Base-by-base conservation (phyloP, 2,888 invertebrate species). In the Mayetiola destructor region DNA sequence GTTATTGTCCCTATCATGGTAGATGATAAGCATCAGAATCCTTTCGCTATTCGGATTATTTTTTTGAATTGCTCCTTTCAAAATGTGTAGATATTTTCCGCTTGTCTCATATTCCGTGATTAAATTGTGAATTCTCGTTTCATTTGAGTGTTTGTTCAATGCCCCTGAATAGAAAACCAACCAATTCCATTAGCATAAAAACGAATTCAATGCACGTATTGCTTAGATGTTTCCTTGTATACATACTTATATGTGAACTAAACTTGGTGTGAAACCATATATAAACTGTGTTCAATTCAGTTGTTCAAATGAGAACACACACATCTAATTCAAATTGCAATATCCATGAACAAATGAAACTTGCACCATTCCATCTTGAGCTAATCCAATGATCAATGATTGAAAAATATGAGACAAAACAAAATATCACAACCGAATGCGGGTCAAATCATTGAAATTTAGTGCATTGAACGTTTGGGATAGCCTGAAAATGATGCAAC, bases 151-250 rank as follows among this genome's bases (percentile, higher is more conserved):
- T 40, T 12, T 37, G 37, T 6, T 12, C n/a, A n/a, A n/a, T n/a
- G n/a, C n/a, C n/a, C n/a, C n/a, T n/a, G n/a, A n/a, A n/a, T n/a
- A n/a, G n/a, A n/a, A n/a, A n/a, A n/a, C n/a, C n/a, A n/a, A n/a
- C n/a, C n/a, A 48, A 48, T 48, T 48, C 27, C 48, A 23, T 48
- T n/a, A n/a, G n/a, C n/a, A n/a, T 48, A 48, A 48, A 48, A 48
- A n/a, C n/a, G n/a, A n/a, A 48, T 48, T 48, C 48, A 3, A n/a
- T n/a, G n/a, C 48, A 48, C 48, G 48, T 48, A 27, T 48, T 48
- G 48, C 48, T 48, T 48, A 48, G 48, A 27, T 48, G 48, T 48
- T 48, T 48, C 14, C 27, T 10, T n/a, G 12, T 48, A 27, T 48
- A 2, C n/a, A n/a, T 48, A 48, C 48, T n/a, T n/a, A n/a, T n/a